A percentile compares a stretch with the other conserved stretches of the same genome.
Conservation (phyloP, 2,797 vertebrate genomes). For the Pelobates cultripes region DNA sequence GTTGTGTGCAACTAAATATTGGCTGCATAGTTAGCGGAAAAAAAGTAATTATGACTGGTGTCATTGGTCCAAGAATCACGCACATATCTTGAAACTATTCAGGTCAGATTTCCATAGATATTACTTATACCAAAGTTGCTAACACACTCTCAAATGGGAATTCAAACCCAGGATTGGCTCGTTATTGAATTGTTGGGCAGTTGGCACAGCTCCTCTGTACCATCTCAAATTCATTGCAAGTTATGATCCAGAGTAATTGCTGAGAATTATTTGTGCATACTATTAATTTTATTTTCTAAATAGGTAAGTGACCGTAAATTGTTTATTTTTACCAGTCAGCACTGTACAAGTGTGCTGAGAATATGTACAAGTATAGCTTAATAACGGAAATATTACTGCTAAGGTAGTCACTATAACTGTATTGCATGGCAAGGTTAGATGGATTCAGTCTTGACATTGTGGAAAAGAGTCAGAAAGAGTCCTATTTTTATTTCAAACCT, state of each 20-base stretch:
- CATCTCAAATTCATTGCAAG: conserved; percentile 25
- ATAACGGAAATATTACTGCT: no score
- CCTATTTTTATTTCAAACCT: no score
- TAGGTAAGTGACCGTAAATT: conserved; percentile 29
- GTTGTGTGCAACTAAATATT: neutral
- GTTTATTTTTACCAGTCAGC: neutral
- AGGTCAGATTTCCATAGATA: conserved; percentile 32
- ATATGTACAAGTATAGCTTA: no score
- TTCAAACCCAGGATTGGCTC: conserved; percentile 39
- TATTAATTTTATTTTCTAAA: conserved; percentile 16
- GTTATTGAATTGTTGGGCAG: conserved; percentile 35
- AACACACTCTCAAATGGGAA: conserved; percentile 46
- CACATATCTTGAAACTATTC: conserved; percentile 17
- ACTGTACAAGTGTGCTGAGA: no score
- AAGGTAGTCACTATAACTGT: no score
- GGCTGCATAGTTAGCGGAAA: neutral
- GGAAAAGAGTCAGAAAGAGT: no score
- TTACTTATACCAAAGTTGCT: conserved; percentile 38
- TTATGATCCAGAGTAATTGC: conserved; percentile 36
- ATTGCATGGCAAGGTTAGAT: no score
- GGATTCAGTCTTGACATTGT: no score
- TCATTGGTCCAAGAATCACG: neutral
- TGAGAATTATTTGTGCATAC: conserved; percentile 34
- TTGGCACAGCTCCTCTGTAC: conserved; percentile 27
- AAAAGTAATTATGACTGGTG: neutral